Evolutionary conservation across 2,113 vertebrate species (phyloP).

Genomic region (Callocephalon fimbriatum): DNA sequence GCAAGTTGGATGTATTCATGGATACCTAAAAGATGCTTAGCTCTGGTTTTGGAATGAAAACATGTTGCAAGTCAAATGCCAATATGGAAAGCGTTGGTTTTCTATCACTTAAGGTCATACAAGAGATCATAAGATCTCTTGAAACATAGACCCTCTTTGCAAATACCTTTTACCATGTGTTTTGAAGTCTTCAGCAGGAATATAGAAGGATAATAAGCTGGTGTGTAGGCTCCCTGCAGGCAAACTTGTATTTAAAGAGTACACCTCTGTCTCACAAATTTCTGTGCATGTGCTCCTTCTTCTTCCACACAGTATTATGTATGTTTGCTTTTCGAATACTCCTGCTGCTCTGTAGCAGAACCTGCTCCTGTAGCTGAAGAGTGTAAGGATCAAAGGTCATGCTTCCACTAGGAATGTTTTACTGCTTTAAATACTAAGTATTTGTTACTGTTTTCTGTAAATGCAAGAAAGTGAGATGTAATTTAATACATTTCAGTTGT

Average conservation of each 20-base stretch:
- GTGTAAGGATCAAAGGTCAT: conserved; percentile 39
- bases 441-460: conserved; percentile 52
- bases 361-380: not conserved
- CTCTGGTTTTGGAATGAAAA: not conserved
- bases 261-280: accelerated
- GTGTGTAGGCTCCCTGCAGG: accelerated
- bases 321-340: not conserved
- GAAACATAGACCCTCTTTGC: not conserved
- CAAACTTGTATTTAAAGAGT: accelerated
- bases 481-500: conserved; percentile 73
- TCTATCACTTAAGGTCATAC: not conserved
- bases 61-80: not conserved
- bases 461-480: conserved; percentile 59
- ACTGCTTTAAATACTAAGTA: conserved; percentile 26
- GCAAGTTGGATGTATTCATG: not conserved
- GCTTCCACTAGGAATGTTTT: conserved; percentile 3
- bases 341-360: not conserved
- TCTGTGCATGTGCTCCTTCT: not conserved
- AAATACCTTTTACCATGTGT: not conserved
- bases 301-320: accelerated
- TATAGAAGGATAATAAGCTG: not conserved
- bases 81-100: not conserved
- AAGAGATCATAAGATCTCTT: not conserved
- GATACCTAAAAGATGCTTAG: not conserved
- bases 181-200: not conserved